Percentiles rank a stretch among this genome's conserved stretches.
phyloP scores from a whole-genome alignment of 2,888 invertebrate species.

The Mechanitis messenoides region DNA sequence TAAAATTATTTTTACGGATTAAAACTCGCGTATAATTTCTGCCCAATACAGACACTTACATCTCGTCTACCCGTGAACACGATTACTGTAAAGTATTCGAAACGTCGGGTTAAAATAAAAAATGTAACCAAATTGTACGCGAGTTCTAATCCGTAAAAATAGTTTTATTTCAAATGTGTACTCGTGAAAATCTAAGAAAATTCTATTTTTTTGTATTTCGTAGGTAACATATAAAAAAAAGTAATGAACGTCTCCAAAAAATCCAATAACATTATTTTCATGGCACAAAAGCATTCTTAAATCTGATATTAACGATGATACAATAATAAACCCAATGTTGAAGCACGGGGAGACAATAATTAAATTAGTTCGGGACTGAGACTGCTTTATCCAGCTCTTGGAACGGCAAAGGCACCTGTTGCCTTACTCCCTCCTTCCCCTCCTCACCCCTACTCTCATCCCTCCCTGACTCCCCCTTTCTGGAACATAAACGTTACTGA shows the following conservation, averaged over 20 bases:
- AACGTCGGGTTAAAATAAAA: too few relatives aligned
- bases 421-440: slow-evolving; percentile 18
- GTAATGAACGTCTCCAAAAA: neutral
- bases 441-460: neutral
- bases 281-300: slow-evolving; percentile 13
- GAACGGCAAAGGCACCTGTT: slow-evolving; percentile 28
- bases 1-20: too few relatives aligned
- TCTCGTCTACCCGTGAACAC: too few relatives aligned
- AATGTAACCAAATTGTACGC: too few relatives aligned
- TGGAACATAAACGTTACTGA: slow-evolving; percentile 10
- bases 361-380: slow-evolving; percentile 25
- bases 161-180: too few relatives aligned
- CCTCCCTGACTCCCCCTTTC: neutral
- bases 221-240: neutral
- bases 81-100: too few relatives aligned
- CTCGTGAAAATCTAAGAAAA: too few relatives aligned
- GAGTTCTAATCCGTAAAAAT: too few relatives aligned
- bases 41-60: too few relatives aligned
- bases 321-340: slow-evolving; percentile 27
- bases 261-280: neutral
- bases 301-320: slow-evolving; percentile 15
- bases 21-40: too few relatives aligned
- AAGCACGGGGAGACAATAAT: slow-evolving; percentile 23
- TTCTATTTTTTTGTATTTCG: too few relatives aligned
- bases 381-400: slow-evolving; percentile 24